A percentile compares a stretch with the other conserved stretches of the same genome.
Conservation (phyloP, 2,888 invertebrate species). For the Diarsia mendica region DNA sequence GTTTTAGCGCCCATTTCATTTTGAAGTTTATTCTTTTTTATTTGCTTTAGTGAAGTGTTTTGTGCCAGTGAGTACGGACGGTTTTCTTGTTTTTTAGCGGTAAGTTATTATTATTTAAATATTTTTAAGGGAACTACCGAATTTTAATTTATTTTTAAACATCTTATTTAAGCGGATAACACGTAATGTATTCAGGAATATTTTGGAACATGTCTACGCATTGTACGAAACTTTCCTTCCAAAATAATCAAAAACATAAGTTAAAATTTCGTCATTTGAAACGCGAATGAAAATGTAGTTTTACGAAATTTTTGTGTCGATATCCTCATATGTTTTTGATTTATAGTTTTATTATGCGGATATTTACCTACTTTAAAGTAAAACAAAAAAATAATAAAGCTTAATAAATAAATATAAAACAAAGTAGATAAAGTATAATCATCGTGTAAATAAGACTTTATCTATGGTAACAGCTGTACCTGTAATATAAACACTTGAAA, state of each 20-base stretch:
- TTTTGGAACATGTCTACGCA: background rate
- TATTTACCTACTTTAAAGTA: background rate
- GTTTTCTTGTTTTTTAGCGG: constrained; percentile 51
- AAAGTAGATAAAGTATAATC: constrained; percentile 6
- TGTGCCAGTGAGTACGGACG: constrained; percentile 52
- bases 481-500: constrained; percentile 7
- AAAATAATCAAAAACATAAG: background rate
- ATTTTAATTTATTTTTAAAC: background rate
- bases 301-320: background rate
- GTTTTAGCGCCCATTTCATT: constrained; percentile 54
- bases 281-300: background rate
- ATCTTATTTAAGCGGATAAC: background rate
- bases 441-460: constrained; percentile 17
- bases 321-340: background rate
- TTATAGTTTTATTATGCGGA: background rate
- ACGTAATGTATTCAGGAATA: background rate
- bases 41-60: constrained; percentile 49
- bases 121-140: background rate
- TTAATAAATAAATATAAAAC: constrained; percentile 4
- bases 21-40: constrained; percentile 10
- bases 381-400: background rate
- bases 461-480: constrained; percentile 3
- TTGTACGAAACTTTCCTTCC: background rate
- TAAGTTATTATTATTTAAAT: constrained; percentile 46
- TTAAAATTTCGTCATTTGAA: background rate